Base-by-base conservation (phyloP, 2,888 invertebrate genomes). In the Drosophila macrospina region DNA sequence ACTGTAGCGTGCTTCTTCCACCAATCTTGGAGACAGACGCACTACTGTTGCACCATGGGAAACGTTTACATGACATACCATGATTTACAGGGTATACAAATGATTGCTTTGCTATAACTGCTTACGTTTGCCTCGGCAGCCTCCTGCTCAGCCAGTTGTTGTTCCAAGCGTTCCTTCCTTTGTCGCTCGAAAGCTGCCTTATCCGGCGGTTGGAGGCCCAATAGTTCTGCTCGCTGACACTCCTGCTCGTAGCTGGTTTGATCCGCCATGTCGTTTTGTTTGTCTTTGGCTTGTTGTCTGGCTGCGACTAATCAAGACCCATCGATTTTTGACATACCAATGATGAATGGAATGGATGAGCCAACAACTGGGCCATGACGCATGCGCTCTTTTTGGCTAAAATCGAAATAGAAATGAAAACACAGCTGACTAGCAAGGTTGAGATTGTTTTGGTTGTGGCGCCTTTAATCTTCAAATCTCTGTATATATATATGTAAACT, bases 181-280 rank as follows among this genome's bases (percentile, higher is more conserved):
- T 93, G 94, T 78, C 93, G 93, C 87, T 94, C 91, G 91, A 94
- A 96, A 68, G 95, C 95, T 42, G 94, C 95, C 89, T 94, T 93
- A 76, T 94, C 93, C 0, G 96, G 96, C 80, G 94, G 94, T 37
- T 94, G 94, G 63, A 95, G 93, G 0, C 96, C 96, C 74, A 97
- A 93, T 51, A 97, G 92, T 90, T 97, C 96, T 0, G 96, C 96
- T 66, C 96, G 93, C 91, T 95, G 95, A 86, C 96, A 96, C 64
- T 96, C 96, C 90, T 95, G 94, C 91, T 95, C 95, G 86, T 96
- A 96, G 13, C 95, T 94, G 15, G 0, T 70, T n/a, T 56, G 94
- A 89, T 95, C 93, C 20, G 89, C 88, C 91, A 91, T 91, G 57
- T n/a, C 41, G 32, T 15, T 42, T 20, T 1, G 20, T 20, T 20